Evolutionary conservation across 2,113 vertebrate genomes (phyloP).

Genomic region (Nesogale talazaci): DNA sequence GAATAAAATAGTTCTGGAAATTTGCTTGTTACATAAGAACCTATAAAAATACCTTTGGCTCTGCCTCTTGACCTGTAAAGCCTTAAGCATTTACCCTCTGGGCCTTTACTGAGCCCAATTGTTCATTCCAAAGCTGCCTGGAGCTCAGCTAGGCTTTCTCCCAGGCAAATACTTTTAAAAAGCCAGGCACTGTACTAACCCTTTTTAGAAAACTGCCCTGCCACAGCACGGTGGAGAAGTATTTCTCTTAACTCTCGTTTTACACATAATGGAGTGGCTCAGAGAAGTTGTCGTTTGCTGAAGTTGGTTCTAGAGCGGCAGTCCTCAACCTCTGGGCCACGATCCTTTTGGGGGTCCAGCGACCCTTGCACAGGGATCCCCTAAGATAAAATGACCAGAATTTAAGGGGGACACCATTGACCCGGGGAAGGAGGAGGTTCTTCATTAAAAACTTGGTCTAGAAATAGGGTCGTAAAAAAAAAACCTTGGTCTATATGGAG

Average conservation of each 20-base stretch:
- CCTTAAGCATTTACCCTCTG: slow-evolving; percentile 42
- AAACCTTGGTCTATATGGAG: too few species aligned
- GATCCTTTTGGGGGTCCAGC: too few species aligned
- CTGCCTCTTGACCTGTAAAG: slow-evolving; percentile 37
- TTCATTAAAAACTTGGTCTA: too few species aligned
- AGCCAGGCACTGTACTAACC: neutral
- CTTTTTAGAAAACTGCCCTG: neutral
- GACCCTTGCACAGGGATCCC: too few species aligned
- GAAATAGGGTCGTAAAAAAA: too few species aligned
- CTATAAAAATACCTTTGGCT: neutral
- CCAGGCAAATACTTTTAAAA: neutral
- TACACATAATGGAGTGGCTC: neutral
- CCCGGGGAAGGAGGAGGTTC: too few species aligned
- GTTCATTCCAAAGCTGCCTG: neutral
- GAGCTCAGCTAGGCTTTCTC: neutral
- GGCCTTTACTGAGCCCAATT: neutral
- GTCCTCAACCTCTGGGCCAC: too few species aligned
- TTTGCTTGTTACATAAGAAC: slow-evolving; percentile 23
- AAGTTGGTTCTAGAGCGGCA: neutral
- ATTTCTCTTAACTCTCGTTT: neutral
- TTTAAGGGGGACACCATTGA: too few species aligned
- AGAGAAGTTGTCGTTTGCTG: slow-evolving; percentile 7
- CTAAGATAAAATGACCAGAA: too few species aligned
- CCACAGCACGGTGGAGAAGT: neutral
- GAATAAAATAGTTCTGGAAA: neutral